A percentile compares a stretch with the other conserved stretches of the same genome.
Evolutionary conservation across 2,888 invertebrate species (phyloP).

Genomic region (Latrodectus elegans): DNA sequence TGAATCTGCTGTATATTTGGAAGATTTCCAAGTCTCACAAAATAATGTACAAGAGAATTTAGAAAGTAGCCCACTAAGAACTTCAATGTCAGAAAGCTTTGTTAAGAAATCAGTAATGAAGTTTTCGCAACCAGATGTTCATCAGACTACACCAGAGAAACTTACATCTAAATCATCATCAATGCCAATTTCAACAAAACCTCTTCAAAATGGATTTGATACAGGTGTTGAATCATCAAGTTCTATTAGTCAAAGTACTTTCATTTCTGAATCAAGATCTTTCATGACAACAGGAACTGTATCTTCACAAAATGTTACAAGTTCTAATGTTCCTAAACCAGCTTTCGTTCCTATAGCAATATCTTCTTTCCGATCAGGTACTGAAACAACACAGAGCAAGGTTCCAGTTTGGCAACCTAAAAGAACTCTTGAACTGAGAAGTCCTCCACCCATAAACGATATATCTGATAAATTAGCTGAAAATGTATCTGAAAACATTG

Average conservation of each 20-base stretch:
- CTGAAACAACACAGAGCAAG: slow-evolving; percentile 13
- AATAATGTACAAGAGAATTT: not conserved
- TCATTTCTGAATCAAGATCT: slow-evolving; percentile 49
- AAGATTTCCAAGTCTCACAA: not conserved
- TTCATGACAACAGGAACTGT: slow-evolving; percentile 5
- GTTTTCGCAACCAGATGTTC: slow-evolving; percentile 41
- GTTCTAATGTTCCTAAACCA: slow-evolving; percentile 30
- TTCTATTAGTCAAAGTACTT: slow-evolving; percentile 47
- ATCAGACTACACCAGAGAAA: slow-evolving; percentile 20
- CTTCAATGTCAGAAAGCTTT: slow-evolving; percentile 48
- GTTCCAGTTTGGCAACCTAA: slow-evolving; percentile 27
- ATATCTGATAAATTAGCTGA: not conserved
- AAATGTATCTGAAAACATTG: not conserved
- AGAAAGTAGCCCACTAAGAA: slow-evolving; percentile 4
- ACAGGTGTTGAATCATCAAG: slow-evolving; percentile 15
- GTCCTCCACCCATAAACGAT: not conserved
- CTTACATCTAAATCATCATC: slow-evolving; percentile 5
- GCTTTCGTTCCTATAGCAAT: slow-evolving; percentile 37
- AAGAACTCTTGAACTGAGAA: slow-evolving; percentile 7
- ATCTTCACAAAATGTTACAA: not conserved
- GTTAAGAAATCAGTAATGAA: slow-evolving; percentile 56
- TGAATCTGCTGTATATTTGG: not conserved
- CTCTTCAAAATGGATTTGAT: slow-evolving; percentile 49
- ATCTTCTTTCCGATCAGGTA: slow-evolving; percentile 9
- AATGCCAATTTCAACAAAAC: not conserved